These are phyloP conservation scores for Hemibates koningsi DNA, from an alignment of 2,113 vertebrate species.

Conservation along the genomic window DNA sequence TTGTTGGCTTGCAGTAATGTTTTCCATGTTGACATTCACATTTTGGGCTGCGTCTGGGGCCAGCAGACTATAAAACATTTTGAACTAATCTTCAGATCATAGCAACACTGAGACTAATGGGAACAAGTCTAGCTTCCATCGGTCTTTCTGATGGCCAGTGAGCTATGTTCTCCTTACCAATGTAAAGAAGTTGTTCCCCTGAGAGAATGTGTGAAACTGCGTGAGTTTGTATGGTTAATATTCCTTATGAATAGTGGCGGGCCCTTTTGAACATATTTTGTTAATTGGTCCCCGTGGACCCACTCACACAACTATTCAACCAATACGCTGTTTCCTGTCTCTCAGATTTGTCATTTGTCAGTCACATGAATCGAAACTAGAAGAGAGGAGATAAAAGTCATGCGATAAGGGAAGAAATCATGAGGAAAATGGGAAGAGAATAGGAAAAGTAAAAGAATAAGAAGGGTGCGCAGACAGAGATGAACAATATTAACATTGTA, in stretches of 20 bases:
- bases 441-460: not conserved
- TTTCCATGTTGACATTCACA: not conserved
- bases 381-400: not conserved
- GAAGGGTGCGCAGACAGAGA: conserved; percentile 1
- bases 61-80: conserved; percentile 36
- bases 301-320: not conserved
- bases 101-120: not conserved
- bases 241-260: conserved; percentile 28
- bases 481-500: conserved; percentile 30
- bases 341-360: not conserved
- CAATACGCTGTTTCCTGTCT: not conserved
- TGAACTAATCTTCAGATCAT: not conserved
- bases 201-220: not conserved
- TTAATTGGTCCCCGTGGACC: conserved; percentile 30
- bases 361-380: not conserved
- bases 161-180: not conserved
- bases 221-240: not conserved
- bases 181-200: not conserved
- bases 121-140: not conserved
- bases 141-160: not conserved
- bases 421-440: not conserved
- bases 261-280: conserved; percentile 26
- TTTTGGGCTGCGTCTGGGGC: not conserved
- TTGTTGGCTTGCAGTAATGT: not conserved
- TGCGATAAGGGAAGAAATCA: not conserved